Base-by-base conservation (phyloP, 2,888 invertebrate species). In the Drosophila melanosoma region DNA sequence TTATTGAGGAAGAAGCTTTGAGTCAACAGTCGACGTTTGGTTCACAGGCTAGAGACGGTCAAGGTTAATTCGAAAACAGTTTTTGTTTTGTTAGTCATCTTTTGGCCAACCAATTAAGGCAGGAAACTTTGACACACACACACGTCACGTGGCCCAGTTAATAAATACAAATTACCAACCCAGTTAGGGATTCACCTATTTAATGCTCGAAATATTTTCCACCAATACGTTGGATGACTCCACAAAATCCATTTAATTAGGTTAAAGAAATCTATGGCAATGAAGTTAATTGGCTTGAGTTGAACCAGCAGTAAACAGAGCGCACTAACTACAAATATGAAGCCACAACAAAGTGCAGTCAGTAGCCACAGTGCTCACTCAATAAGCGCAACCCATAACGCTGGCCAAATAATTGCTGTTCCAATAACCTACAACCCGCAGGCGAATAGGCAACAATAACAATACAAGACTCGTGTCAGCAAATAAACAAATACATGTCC, bases 391-490 rank as follows among this genome's bases (percentile, higher is more conserved):
- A 23, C 15, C 11, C 51, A 69, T 36, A 33, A 45, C 56, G 32
- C 33, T n/a, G 60, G 32, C 52, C 45, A 53, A 60, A 52, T 54
- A 64, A 58, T 68, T 79, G 76, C 62, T 69, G 86, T 69, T 85
- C 88, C 88, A 85, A 79, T 83, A 86, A 83, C 86, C 83, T 73
- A 52, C 57, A 73, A 68, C 89, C 83, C 69, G 68, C 49, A 57
- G 81, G 70, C 86, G 61, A 23, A 32, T 40, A 52, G 32, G 32
- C 56, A 64, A 68, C 60, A 58, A 68, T 10, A 63, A 58, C 49
- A 64, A 51, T 20, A 49, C 4, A 35, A 52, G 73, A 59, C 79
- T 56, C 77, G 88, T 83, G 83, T 82, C 85, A 74, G 36, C 65
- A 26, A 63, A 66, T 61, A 67, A 74, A 59, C 51, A 71, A 48